Base-by-base conservation (phyloP, 2,113 vertebrate genomes). In the Gadus chalcogrammus region DNA sequence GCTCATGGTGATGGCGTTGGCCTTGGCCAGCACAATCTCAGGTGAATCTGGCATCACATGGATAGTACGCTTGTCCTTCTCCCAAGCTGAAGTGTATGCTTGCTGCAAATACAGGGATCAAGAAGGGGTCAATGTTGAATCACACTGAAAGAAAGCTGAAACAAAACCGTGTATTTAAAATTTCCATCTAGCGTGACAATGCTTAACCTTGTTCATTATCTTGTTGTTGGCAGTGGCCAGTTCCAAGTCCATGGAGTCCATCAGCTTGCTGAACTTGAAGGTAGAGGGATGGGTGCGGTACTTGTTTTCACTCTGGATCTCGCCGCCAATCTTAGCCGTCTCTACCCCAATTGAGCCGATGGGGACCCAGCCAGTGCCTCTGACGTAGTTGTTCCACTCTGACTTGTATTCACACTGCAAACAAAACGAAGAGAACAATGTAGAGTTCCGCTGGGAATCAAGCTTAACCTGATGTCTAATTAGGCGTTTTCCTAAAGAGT, bases 41-140 rank as follows among this genome's bases (percentile, higher is more conserved):
- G 96, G 96, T 81, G 91, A 89, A 82, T 99, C 97, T 61, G 97
- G 92, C 88, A 93, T 98, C 65, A 99, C 81, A 64, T 99, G 96
- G 69, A 96, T 42, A 58, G 91, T 94, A 56, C 90, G 90, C 76
- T 99, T 99, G 73, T 97, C 96, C 52, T 94, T 94, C 11, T 99
- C 92, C 97, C 97, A 99, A 1, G 93, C 94, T 81, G 94, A 78
- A 77, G 92, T 96, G 79, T 99, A 99, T 55, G 94, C 92, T 89
- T 93, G 67, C 93, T 94, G 78, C 35, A 73, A 73, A 72, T 9
- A 28, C 74, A 85, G 75, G 17, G 48, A 71, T 12, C 52, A 63
- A 62, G 73, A 56, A 13, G 76, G 76, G 72, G 73, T 8, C 0
- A 22, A 66, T 48, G 42, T 1, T 48, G 27, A 1, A 56, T 53